phyloP scores from a whole-genome alignment of 1,140 invertebrate genomes.

The Neodiprion fabricii region DNA sequence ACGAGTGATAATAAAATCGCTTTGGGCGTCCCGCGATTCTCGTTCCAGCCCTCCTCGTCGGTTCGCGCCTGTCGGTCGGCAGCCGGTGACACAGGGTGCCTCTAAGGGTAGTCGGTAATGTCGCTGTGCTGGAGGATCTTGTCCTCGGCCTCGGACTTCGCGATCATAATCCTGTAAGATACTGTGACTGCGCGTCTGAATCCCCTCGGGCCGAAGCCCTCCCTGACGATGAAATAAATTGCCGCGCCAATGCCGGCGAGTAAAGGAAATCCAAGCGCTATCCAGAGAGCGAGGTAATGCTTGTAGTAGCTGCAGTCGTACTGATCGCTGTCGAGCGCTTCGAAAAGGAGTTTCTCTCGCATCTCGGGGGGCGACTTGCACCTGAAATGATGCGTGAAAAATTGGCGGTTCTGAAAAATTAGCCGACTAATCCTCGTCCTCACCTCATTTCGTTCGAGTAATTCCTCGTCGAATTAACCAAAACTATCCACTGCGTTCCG shows the following conservation, averaged over 20 bases:
- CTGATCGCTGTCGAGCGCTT: constrained; percentile 44
- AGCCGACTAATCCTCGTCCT: constrained; percentile 23
- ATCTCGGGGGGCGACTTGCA: constrained; percentile 43
- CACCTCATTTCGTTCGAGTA: constrained; percentile 50
- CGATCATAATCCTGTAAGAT: constrained; percentile 55
- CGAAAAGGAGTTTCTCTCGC: constrained; percentile 36
- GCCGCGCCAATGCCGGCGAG: constrained; percentile 31
- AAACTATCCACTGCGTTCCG: constrained; percentile 52
- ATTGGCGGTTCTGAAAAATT: neutral
- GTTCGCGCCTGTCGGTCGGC: too few relatives aligned
- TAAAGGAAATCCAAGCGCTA: constrained; percentile 40
- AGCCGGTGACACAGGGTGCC: too few relatives aligned
- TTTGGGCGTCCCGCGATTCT: too few relatives aligned
- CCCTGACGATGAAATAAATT: constrained; percentile 44
- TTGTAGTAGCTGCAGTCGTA: constrained; percentile 40
- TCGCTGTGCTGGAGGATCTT: neutral
- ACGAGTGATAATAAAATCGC: too few relatives aligned
- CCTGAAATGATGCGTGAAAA: constrained; percentile 29
- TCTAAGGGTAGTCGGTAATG: neutral
- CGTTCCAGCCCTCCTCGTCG: too few relatives aligned
- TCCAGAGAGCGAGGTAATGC: constrained; percentile 45
- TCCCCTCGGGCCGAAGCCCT: constrained; percentile 42
- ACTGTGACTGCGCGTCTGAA: constrained; percentile 49
- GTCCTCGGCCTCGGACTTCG: constrained; percentile 48
- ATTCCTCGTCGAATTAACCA: constrained; percentile 40